phyloP scores from a whole-genome alignment of 2,797 vertebrate genomes.

The Micrastur ruficollis region DNA sequence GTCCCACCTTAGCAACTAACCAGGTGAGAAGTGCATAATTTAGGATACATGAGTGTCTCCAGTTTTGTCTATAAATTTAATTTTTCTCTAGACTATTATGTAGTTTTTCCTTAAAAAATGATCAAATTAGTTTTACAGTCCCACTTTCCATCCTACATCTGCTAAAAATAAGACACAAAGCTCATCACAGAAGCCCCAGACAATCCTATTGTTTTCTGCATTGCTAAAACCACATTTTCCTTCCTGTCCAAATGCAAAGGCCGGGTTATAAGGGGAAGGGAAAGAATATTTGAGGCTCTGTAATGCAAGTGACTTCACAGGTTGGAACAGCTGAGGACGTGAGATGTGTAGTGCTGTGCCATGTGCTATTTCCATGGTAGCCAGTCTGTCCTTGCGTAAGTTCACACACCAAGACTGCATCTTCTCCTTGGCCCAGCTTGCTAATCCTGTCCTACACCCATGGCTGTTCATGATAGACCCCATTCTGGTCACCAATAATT shows the following conservation, averaged over 20 bases:
- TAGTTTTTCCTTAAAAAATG: background rate
- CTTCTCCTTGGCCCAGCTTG: background rate
- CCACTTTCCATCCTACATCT: background rate
- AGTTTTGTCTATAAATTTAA: background rate
- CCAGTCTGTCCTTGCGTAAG: background rate
- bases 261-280: accelerated
- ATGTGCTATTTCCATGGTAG: background rate
- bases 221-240: background rate
- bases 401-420: background rate
- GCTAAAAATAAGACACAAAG: background rate
- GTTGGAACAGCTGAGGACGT: background rate
- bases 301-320: background rate
- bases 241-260: background rate
- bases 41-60: background rate
- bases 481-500: background rate
- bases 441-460: background rate
- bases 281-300: background rate
- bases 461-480: accelerated
- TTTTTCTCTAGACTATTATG: background rate
- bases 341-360: too few relatives aligned
- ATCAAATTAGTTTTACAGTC: background rate
- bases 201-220: background rate
- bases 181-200: accelerated
- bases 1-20: background rate
- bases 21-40: background rate